phyloP scores from a whole-genome alignment of 1,140 invertebrate genomes.

The Pogonus chalceus region DNA sequence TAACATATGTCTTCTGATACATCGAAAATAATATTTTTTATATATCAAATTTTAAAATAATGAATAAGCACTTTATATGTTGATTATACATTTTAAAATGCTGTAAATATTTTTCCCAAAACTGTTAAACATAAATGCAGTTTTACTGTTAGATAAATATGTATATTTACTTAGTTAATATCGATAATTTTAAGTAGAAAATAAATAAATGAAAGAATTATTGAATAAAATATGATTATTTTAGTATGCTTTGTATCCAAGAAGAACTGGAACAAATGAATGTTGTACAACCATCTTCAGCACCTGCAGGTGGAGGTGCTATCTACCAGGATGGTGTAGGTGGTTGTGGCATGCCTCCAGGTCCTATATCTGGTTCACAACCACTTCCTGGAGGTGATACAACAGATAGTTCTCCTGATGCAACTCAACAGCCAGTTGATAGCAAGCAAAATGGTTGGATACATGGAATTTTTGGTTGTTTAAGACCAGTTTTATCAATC shows the following conservation, averaged over 20 bases:
- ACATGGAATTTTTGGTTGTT: slow-evolving; percentile 74
- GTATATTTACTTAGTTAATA: slow-evolving; percentile 2
- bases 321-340: slow-evolving; percentile 18
- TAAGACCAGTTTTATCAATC: slow-evolving; percentile 74
- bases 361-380: background rate
- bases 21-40: too few relatives aligned
- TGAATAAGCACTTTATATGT: too few relatives aligned
- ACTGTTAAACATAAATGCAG: too few relatives aligned
- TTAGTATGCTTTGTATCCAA: slow-evolving; percentile 56
- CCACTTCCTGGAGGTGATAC: slow-evolving; percentile 27
- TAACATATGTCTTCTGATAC: too few relatives aligned
- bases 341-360: too few relatives aligned
- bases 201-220: background rate
- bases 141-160: too few relatives aligned
- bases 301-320: background rate
- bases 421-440: slow-evolving; percentile 33
- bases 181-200: slow-evolving; percentile 5
- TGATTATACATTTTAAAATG: too few relatives aligned
- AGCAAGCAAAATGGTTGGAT: slow-evolving; percentile 58
- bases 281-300: slow-evolving; percentile 23
- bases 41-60: too few relatives aligned
- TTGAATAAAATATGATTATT: slow-evolving; percentile 24
- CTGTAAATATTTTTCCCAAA: too few relatives aligned
- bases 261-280: slow-evolving; percentile 50
- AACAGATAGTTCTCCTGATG: slow-evolving; percentile 34